Evolutionary conservation across 2,797 vertebrate genomes (phyloP).

Genomic region (Spinus pinus): DNA sequence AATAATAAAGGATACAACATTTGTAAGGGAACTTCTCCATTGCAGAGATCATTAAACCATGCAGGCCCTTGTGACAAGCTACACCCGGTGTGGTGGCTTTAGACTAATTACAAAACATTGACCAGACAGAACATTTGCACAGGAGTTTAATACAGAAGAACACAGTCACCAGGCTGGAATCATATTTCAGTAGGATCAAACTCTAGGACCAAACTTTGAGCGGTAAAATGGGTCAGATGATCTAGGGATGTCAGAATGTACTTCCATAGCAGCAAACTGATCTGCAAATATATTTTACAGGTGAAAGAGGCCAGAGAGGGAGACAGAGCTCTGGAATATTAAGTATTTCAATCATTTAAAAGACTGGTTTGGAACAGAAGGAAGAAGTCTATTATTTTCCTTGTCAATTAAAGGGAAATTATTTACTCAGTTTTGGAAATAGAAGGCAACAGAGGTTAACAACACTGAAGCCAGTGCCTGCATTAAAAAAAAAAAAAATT

Average conservation of each 20-base stretch:
- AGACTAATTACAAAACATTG: neutral
- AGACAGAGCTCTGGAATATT: neutral
- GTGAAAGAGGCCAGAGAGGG: neutral
- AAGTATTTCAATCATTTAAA: neutral
- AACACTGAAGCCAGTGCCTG: neutral
- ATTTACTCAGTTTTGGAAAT: neutral
- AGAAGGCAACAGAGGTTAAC: neutral
- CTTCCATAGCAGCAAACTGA: neutral
- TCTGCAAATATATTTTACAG: neutral
- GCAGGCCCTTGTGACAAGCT: neutral
- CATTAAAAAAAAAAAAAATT: neutral
- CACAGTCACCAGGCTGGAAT: neutral
- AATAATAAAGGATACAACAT: neutral
- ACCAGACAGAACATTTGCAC: neutral
- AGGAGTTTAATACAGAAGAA: neutral
- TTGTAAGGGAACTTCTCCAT: neutral
- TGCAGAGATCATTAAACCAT: neutral
- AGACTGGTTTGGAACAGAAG: neutral
- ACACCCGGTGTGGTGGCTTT: neutral
- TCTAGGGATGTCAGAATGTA: neutral
- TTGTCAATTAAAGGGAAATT: neutral
- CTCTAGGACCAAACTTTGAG: neutral
- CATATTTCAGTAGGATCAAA: neutral
- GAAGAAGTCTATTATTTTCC: neutral
- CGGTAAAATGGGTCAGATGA: neutral